A percentile compares a stretch with the other conserved stretches of the same genome.
These are phyloP conservation scores for Sitophilus oryzae DNA, from an alignment of 1,140 invertebrate species.

Conservation along the genomic window DNA sequence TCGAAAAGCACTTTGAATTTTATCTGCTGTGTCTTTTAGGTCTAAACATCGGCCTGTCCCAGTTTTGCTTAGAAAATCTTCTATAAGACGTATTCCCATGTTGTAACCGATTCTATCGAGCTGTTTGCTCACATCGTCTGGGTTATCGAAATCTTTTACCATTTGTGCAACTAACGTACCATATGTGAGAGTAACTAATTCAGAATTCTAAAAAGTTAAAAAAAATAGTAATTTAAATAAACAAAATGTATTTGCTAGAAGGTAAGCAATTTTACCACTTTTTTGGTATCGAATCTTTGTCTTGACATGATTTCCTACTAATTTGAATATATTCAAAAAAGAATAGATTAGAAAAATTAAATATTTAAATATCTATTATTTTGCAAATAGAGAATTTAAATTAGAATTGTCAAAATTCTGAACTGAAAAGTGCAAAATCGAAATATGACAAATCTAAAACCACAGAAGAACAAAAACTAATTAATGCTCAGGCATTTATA, in stretches of 20 bases:
- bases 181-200: slow-evolving; percentile 95
- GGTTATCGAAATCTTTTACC: slow-evolving; percentile 94
- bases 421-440: no score
- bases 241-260: slow-evolving; percentile 1
- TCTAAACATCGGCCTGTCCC: slow-evolving; percentile 87
- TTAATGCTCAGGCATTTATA: no score
- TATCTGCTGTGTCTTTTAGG: slow-evolving; percentile 95
- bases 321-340: no score
- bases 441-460: no score
- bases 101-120: slow-evolving; percentile 94
- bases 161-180: slow-evolving; percentile 95
- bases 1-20: slow-evolving; percentile 79
- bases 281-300: slow-evolving; percentile 45
- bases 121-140: slow-evolving; percentile 94
- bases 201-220: slow-evolving; percentile 74
- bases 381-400: no score
- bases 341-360: no score
- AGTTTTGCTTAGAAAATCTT: slow-evolving; percentile 94
- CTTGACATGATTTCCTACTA: background rate
- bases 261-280: slow-evolving; percentile 44
- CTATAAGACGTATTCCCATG: slow-evolving; percentile 94
- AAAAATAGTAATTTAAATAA: slow-evolving; percentile 15
- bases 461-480: no score
- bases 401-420: no score
- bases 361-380: no score